phyloP scores from a whole-genome alignment of 2,888 invertebrate genomes.

The Schizotus pectinicornis region DNA sequence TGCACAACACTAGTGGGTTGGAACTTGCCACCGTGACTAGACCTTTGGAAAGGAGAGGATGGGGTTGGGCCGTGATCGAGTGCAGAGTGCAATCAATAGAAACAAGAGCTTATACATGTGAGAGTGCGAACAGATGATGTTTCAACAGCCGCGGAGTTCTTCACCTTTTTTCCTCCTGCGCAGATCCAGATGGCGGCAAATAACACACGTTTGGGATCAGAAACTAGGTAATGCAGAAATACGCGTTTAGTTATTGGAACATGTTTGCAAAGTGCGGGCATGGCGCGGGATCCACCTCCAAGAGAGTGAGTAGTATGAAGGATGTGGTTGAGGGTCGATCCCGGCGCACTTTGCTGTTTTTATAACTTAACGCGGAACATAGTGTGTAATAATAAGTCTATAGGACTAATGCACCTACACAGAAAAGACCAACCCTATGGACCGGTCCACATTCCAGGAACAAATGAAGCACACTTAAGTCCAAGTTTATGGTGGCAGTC shows the following conservation, averaged over 20 bases:
- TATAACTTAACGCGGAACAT: constrained; percentile 40
- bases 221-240: constrained; percentile 56
- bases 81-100: constrained; percentile 24
- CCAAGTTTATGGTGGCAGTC: constrained; percentile 43
- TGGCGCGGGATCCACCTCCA: constrained; percentile 8
- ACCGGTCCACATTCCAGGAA: constrained; percentile 58
- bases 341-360: constrained; percentile 4
- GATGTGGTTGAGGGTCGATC: constrained; percentile 11
- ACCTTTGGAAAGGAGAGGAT: too few relatives aligned
- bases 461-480: constrained; percentile 60
- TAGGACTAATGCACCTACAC: constrained; percentile 55
- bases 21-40: too few relatives aligned
- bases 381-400: constrained; percentile 27
- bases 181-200: constrained; percentile 59
- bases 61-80: constrained; percentile 1
- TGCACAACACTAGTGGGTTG: too few relatives aligned
- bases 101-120: constrained; percentile 57
- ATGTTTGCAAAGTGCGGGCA: background rate
- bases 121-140: constrained; percentile 56
- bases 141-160: constrained; percentile 62
- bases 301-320: background rate
- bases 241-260: constrained; percentile 49
- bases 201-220: constrained; percentile 59
- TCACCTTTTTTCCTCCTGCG: constrained; percentile 71
- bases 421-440: constrained; percentile 52